Evolutionary conservation across 2,888 invertebrate species (phyloP), one percentile per base, ranked within the genome.

Genomic region (Leptopilina myrica): DNA sequence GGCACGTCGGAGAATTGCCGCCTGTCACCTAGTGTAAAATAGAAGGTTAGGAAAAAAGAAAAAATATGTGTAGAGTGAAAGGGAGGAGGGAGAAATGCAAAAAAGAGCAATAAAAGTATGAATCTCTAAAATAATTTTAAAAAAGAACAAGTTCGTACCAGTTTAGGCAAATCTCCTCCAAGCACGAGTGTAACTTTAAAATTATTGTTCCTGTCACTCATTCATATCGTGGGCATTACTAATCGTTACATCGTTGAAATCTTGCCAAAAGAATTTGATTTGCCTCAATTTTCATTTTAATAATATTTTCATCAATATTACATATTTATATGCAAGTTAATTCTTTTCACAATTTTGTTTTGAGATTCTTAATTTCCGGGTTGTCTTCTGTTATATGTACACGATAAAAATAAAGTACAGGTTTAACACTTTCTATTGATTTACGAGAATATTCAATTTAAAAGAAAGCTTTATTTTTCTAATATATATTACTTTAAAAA

Each of bases 1-100:
- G 84, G 86, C 89, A 88, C 89, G 89, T 89, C 84, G 84, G 78
- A 73, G 84, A 86, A 87, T 85, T 88, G 53, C 73, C 53, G 56
- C 73, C 56, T 73, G 73, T 73, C 73, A 73, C 26, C 56, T 7
- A 62, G 73, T 9, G 67, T 67, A 73, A 56, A 73, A 33, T n/a
- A 40, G 64, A 46, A 40, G 0, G 73, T 53, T 64, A 59, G 20
- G 65, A 49, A 33, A 26, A 62, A 79, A 15, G 33, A 76, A 26
- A 33, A 40, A 33, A 33, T 3, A 33, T 33, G 6, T 20, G 46
- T 62, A 76, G 26, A 76, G 7, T 43, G 43, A 67, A 77, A 43
- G 43, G 77, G 11, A 76, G 64, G 43, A 49, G 75, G 11, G 65
- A 75, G 56, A 12, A 33, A 33, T 33, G 33, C 33, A 33, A 33